These are phyloP conservation scores for Cynopterus sphinx DNA, from an alignment of 2,797 vertebrate species.

Conservation along the genomic window DNA sequence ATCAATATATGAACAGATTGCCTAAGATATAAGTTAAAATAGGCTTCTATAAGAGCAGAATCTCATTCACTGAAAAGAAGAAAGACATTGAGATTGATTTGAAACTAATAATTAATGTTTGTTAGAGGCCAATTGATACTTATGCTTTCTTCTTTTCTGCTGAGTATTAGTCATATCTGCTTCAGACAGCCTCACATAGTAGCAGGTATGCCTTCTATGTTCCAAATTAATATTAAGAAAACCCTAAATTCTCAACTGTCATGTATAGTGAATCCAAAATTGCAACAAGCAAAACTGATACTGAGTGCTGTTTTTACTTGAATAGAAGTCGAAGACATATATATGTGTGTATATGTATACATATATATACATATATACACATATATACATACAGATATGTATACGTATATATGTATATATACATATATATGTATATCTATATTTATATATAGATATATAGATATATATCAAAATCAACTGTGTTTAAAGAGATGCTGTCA, in stretches of 20 bases:
- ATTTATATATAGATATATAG: background rate
- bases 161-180: background rate
- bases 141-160: background rate
- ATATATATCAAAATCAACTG: background rate
- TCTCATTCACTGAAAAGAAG: constrained; percentile 2
- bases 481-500: constrained; percentile 3
- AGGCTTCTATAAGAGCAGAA: background rate
- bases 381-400: background rate
- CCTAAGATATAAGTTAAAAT: constrained; percentile 21
- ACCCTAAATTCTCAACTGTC: background rate
- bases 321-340: background rate
- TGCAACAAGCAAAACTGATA: background rate
- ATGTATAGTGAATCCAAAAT: background rate
- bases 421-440: background rate
- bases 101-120: constrained; percentile 41
- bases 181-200: background rate
- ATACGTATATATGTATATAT: background rate
- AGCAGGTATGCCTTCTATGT: background rate
- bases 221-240: background rate
- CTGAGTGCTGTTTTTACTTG: background rate
- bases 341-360: background rate
- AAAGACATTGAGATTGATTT: background rate
- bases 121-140: constrained; percentile 19
- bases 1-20: background rate
- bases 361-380: background rate